Evolutionary conservation across 1,140 invertebrate species (phyloP).

Genomic region (Platyscapa corneri): DNA sequence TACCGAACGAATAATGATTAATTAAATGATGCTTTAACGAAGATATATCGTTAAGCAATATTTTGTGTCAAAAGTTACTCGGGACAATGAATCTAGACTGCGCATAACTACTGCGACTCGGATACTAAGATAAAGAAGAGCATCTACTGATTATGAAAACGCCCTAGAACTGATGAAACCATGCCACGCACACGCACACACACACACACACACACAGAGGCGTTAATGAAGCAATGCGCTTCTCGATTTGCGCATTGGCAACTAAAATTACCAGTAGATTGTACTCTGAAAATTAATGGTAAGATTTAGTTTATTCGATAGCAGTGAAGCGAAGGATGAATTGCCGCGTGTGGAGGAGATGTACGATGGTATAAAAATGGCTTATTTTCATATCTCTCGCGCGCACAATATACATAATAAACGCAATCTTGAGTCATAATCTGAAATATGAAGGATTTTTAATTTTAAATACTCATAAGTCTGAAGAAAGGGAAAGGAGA

Average conservation of each 20-base stretch:
- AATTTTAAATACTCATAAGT: slow-evolving; percentile 1
- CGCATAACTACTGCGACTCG: not conserved
- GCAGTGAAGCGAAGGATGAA: not conserved
- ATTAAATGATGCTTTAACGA: not conserved
- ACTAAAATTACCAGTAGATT: too few relatives aligned
- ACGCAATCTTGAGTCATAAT: not conserved
- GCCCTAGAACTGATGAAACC: too few relatives aligned
- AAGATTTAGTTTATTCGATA: too few relatives aligned
- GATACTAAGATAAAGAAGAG: not conserved
- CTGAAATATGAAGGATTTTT: not conserved
- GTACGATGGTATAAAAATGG: not conserved
- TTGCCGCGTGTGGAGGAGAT: too few relatives aligned
- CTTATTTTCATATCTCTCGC: not conserved
- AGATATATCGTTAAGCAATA: too few relatives aligned
- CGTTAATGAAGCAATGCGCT: too few relatives aligned
- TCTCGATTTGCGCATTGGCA: too few relatives aligned
- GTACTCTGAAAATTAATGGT: too few relatives aligned
- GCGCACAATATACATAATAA: not conserved
- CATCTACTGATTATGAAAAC: not conserved
- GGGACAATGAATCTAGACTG: too few relatives aligned
- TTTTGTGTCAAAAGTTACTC: too few relatives aligned
- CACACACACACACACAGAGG: too few relatives aligned
- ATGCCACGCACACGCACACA: too few relatives aligned
- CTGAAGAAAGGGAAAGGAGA: not conserved
- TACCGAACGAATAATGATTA: not conserved